Conservation (phyloP, 2,888 invertebrate species). For the Griposia aprilina region DNA sequence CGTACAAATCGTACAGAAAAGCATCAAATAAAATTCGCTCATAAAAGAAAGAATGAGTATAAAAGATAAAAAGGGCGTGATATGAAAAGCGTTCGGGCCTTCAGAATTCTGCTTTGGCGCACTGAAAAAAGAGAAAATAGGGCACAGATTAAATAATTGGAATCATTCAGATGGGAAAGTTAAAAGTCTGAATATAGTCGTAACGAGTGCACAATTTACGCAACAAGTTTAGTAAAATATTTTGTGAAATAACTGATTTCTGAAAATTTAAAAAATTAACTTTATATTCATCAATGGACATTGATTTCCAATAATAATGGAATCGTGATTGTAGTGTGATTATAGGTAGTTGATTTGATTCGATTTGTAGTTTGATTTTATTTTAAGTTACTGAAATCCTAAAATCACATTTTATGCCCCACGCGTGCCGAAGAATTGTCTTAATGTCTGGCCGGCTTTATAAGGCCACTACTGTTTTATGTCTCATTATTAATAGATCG, state of each 20-base stretch:
- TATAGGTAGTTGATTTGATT: not conserved
- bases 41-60: conserved; percentile 73
- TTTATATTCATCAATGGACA: not conserved
- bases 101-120: conserved; percentile 74
- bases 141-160: conserved; percentile 65
- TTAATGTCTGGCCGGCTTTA: not conserved
- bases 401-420: too few relatives aligned
- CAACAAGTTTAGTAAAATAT: not conserved
- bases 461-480: not conserved
- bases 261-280: not conserved
- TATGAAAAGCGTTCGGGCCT: conserved; percentile 79
- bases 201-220: not conserved
- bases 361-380: too few relatives aligned
- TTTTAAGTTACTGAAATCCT: not conserved
- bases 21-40: conserved; percentile 74
- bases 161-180: conserved; percentile 41
- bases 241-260: not conserved
- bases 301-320: not conserved
- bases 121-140: conserved; percentile 71
- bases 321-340: not conserved
- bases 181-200: not conserved
- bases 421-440: too few relatives aligned
- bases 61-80: conserved; percentile 78
- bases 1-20: conserved; percentile 69
- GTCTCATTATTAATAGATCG: not conserved